Conservation (phyloP, 2,888 invertebrate species). For the Hypsopygia costalis region DNA sequence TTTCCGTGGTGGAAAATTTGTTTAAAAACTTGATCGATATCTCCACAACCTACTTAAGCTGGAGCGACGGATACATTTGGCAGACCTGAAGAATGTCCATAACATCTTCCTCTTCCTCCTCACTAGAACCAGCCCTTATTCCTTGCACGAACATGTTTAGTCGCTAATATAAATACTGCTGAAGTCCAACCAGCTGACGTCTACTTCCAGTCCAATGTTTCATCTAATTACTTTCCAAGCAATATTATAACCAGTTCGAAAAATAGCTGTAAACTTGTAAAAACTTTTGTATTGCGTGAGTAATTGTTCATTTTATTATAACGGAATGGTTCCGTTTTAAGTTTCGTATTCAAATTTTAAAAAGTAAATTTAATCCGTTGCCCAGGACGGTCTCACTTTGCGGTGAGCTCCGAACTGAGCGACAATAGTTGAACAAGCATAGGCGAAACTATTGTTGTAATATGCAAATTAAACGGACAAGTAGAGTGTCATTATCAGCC, state of each 20-base stretch:
- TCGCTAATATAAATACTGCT: not conserved
- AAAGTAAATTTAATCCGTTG: not conserved
- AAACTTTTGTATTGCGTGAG: slow-evolving; percentile 6
- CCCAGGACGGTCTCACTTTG: slow-evolving; percentile 10
- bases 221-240: slow-evolving; percentile 1
- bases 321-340: not conserved
- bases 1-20: too few species aligned
- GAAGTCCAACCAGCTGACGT: not conserved
- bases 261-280: slow-evolving; percentile 1
- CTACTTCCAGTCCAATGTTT: not conserved
- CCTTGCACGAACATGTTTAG: slow-evolving; percentile 80
- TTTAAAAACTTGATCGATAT: not conserved
- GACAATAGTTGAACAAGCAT: slow-evolving; percentile 37
- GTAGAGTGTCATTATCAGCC: slow-evolving; percentile 59
- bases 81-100: slow-evolving; percentile 71
- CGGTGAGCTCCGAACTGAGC: slow-evolving; percentile 34
- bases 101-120: slow-evolving; percentile 81
- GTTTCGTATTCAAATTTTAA: not conserved
- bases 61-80: slow-evolving; percentile 17
- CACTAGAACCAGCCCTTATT: slow-evolving; percentile 75
- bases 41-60: not conserved
- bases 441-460: slow-evolving; percentile 52
- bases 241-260: not conserved
- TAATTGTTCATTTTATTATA: not conserved
- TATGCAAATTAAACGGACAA: slow-evolving; percentile 72